Evolutionary conservation across 2,888 invertebrate species (phyloP).

Genomic region (Auanema sp.): DNA sequence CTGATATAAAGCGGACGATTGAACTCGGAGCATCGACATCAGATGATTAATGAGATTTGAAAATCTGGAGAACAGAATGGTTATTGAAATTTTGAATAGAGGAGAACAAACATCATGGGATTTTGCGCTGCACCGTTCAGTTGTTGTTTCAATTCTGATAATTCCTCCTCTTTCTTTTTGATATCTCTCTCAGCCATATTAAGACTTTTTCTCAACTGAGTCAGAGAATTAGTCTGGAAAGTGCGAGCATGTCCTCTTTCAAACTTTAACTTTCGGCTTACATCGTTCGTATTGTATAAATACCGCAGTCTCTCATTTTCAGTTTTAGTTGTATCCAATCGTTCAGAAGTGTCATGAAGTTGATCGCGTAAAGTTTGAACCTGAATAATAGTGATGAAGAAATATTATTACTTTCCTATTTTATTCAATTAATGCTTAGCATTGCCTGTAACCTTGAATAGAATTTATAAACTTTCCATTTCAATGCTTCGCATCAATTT

Average conservation of each 20-base stretch:
- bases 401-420: neutral
- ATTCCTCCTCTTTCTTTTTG: slow-evolving; percentile 48
- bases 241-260: too few relatives aligned
- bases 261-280: slow-evolving; percentile 11
- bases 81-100: neutral
- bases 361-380: slow-evolving; percentile 55
- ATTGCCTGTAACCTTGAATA: too few relatives aligned
- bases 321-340: slow-evolving; percentile 35
- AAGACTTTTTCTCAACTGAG: slow-evolving; percentile 46
- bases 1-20: slow-evolving; percentile 46
- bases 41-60: slow-evolving; percentile 39
- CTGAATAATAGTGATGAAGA: slow-evolving; percentile 29
- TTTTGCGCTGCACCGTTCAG: slow-evolving; percentile 15
- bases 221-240: slow-evolving; percentile 32
- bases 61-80: slow-evolving; percentile 27
- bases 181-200: slow-evolving; percentile 55
- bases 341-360: slow-evolving; percentile 48
- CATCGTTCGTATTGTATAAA: slow-evolving; percentile 20
- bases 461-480: too few relatives aligned
- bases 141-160: slow-evolving; percentile 44
- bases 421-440: too few relatives aligned
- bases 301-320: slow-evolving; percentile 51
- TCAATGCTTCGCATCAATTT: too few relatives aligned
- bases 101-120: too few relatives aligned
- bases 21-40: slow-evolving; percentile 48